Evolutionary conservation across 2,113 vertebrate genomes (phyloP), one percentile per base, ranked within the genome.

Genomic region (Hyla sarda): DNA sequence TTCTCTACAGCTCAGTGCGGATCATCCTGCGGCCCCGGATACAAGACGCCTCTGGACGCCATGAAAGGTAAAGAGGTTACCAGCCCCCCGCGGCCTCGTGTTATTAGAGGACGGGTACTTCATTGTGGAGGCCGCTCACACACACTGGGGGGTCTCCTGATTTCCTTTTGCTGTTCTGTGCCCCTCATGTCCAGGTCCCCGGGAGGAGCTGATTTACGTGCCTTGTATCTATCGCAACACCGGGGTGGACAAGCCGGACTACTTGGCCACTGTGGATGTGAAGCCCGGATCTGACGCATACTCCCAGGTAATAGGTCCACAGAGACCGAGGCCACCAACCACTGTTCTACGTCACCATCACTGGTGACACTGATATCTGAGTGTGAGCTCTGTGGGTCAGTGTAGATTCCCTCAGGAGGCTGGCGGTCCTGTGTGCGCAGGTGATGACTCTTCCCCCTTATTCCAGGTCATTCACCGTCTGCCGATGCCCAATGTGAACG

Each of bases 221-320:
- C 97, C 96, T 3, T 99, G 98, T 50, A 95, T 99, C 91, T 98
- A 98, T 91, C 92, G 96, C 2, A 96, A 93, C 93, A 98, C 97
- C 0, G 92, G 88, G 9, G 89, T 1, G 0, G 82, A 92, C 17
- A 96, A 97, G 45, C 96, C 93, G 0, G 98, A 99, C 89, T 99
- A 98, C 80, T 90, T 99, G 83, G 96, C 97, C 83, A 99, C 98
- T 0, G 97, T 99, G 21, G 98, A 99, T 0, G 93, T 99, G 0
- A 87, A 97, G 76, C 97, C 97, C 1, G 76, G 89, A 0, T 99
- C 98, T 10, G 79, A 93, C 0, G 92, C 85, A 19, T 99, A 94
- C 80, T 95, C 94, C 83, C 94, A 98, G 96, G 98, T 98, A 91
- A 79, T 32, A 41, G 41, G n/a, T n/a, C 41, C 41, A 8, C 41